Base-by-base conservation (phyloP, 1,140 invertebrate species). In the Platyura marginata region DNA sequence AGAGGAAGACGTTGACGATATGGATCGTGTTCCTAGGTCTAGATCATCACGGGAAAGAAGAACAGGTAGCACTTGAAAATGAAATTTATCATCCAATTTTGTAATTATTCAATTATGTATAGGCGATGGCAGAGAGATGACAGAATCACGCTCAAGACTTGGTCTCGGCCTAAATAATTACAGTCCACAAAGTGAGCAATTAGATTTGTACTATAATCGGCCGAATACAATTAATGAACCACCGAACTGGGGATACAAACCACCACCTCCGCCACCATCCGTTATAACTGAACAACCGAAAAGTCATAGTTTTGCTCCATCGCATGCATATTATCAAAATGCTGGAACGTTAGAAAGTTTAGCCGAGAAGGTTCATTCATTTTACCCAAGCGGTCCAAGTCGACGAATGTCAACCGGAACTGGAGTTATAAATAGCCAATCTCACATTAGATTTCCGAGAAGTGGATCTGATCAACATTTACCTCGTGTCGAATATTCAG, bases 211-310 rank as follows among this genome's bases (percentile, higher is more conserved):
- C 56, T 88, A 88, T 54, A 86, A 87, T 55, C 75, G 47, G 60
- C 71, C 35, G 64, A 64, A 0, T 68, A 70, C 3, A 64, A 68
- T 68, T 62, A 66, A 63, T 46, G 68, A 66, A 35, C 58, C 58
- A 3, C 58, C 58, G 3, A 61, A 53, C 35, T 61, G 59, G 59
- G 57, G 59, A 22, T 62, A 62, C 43, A 61, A 75, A 66, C 69
- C 70, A 10, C 69, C 70, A 11, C 81, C 80, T 10, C 84, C 84
- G 1, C 77, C 78, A 1, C 77, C 78, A 1, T 79, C 79, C 2
- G 83, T 90, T 3, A 87, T 91, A 43, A 90, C 85, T 1, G 84
- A 91, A 56, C 86, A 90, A 54, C 84, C 87, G 0, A 87, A 87
- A 55, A 74, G 77, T 2, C 74, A 80, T 36, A 78, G 83, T 34